Evolutionary conservation across 2,113 vertebrate genomes (phyloP), one percentile per base, ranked within the genome.

Genomic region (Etheostoma spectabile): DNA sequence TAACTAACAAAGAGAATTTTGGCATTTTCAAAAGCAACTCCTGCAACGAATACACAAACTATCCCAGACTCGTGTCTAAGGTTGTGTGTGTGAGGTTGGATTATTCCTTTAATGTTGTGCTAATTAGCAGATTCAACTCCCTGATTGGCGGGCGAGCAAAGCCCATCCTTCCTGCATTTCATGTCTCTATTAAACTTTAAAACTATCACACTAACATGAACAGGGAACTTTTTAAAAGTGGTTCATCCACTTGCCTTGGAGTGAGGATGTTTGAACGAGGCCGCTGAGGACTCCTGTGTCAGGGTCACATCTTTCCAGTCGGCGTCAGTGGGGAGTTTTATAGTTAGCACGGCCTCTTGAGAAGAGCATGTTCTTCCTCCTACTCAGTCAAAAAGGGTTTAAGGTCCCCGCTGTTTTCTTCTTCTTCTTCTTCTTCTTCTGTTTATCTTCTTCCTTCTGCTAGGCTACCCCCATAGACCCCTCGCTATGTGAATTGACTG

Each of bases 351-450:
- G 22, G 53, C 35, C 71, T 85, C 71, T 24, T 55, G 63, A 10
- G 72, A 5, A 56, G 74, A 81, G 52, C 21, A 16, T 71, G 27
- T 38, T 52, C 60, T 86, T 78, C 69, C 70, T 74, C 87, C 87
- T 46, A 80, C 84, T 77, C 80, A 55, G 66, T 76, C 51, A 65
- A 42, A 82, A 69, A 11, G n/a, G 22, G 60, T 55, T 48, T 8
- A 72, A 79, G n/a, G 66, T 59, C 60, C 12, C 10, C 14, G 51
- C n/a, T 30, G 30, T 30, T 30, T 30, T 30, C 30, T 30, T 42
- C 16, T 56, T 19, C 13, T 6, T 0, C n/a, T n/a, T n/a, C n/a
- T n/a, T n/a, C 52, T 33, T 42, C 38, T 42, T 42, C 38, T 42
- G 38, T 42, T 42, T 42, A 42, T 42, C 38, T 42, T 42, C 6